These are phyloP conservation scores for Phymastichus coffea DNA, from an alignment of 1,140 invertebrate species.

Conservation along the genomic window DNA sequence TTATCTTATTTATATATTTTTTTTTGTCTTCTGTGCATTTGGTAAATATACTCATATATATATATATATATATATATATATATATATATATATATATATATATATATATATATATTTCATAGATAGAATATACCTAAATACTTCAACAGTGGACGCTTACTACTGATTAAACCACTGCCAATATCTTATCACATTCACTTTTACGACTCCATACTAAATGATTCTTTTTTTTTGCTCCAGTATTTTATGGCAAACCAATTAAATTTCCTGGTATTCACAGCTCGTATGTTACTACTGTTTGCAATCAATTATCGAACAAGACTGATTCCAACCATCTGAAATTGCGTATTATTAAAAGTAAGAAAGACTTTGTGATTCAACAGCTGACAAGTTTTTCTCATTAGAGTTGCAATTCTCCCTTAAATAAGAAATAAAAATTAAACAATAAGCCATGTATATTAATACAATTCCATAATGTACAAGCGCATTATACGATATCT, in stretches of 20 bases:
- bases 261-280: constrained; percentile 22
- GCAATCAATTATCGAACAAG: constrained; percentile 16
- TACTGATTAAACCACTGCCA: constrained; percentile 33
- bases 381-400: constrained; percentile 8
- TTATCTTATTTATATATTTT: constrained; percentile 37
- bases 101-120: constrained; percentile 33
- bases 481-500: too few species aligned
- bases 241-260: constrained; percentile 29
- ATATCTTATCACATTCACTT: constrained; percentile 43
- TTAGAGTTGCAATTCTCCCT: neutral
- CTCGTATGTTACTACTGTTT: constrained; percentile 15
- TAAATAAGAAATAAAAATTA: constrained; percentile 6
- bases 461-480: constrained; percentile 2
- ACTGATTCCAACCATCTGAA: neutral
- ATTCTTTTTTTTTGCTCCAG: constrained; percentile 17
- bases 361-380: neutral
- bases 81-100: constrained; percentile 33
- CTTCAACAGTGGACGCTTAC: constrained; percentile 33
- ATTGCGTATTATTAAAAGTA: constrained; percentile 10
- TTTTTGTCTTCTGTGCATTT: constrained; percentile 33
- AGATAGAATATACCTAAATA: constrained; percentile 38
- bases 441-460: neutral
- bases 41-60: constrained; percentile 35
- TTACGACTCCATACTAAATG: constrained; percentile 31
- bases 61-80: too few species aligned